phyloP scores from a whole-genome alignment of 1,140 invertebrate species.

The Leptinotarsa lineolata region DNA sequence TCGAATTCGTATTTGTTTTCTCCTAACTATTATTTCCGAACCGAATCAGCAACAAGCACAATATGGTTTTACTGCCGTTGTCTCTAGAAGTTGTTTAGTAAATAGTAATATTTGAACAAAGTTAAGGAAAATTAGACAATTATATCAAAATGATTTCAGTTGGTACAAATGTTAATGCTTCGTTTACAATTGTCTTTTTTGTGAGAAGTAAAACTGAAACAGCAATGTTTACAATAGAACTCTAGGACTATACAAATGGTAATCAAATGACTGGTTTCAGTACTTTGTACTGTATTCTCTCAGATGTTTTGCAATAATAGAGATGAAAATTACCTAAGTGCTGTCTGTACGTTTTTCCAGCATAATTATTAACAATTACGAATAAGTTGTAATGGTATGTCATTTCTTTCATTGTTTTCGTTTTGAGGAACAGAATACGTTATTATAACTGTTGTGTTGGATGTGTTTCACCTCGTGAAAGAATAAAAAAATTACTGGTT shows the following conservation, averaged over 20 bases:
- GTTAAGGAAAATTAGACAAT: too few relatives aligned
- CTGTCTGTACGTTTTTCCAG: background rate
- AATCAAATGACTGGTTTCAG: background rate
- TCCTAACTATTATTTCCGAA: too few relatives aligned
- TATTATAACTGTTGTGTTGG: background rate
- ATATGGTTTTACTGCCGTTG: too few relatives aligned
- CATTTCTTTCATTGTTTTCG: slow-evolving; percentile 1
- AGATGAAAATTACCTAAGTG: background rate
- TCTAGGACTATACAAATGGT: background rate
- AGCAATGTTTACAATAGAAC: background rate
- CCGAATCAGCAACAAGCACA: too few relatives aligned
- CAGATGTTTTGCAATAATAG: slow-evolving; percentile 8
- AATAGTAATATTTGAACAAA: too few relatives aligned
- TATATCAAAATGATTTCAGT: too few relatives aligned
- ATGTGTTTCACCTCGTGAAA: background rate
- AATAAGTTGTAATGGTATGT: background rate
- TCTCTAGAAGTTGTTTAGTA: too few relatives aligned
- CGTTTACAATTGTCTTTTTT: too few relatives aligned
- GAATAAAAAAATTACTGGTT: background rate
- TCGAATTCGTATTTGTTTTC: too few relatives aligned
- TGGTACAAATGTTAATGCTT: too few relatives aligned
- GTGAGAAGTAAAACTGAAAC: too few relatives aligned
- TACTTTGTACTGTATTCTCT: background rate
- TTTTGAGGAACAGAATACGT: slow-evolving; percentile 2
- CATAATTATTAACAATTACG: background rate